These are phyloP conservation scores for Phalanger gymnotis DNA, from an alignment of 2,797 vertebrate species.

Conservation along the genomic window DNA sequence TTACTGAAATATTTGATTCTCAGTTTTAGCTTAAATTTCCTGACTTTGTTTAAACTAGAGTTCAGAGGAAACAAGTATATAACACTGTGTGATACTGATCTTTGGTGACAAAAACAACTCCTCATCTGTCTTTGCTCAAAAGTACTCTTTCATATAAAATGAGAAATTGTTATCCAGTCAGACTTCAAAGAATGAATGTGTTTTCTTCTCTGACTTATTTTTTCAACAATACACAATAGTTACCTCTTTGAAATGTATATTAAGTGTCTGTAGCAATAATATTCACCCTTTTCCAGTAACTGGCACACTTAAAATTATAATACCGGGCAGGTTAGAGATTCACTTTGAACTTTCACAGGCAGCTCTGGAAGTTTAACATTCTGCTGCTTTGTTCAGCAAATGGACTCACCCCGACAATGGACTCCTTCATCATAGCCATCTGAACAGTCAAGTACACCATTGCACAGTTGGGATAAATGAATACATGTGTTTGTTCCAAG, in stretches of 20 bases:
- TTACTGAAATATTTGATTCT: background rate
- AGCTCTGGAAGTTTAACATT: background rate
- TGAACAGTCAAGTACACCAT: slow-evolving; percentile 92
- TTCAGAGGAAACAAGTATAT: background rate
- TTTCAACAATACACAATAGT: slow-evolving; percentile 35
- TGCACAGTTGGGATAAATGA: slow-evolving; percentile 96
- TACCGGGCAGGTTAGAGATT: background rate
- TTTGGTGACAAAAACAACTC: background rate
- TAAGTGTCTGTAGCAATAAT: background rate
- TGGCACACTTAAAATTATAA: slow-evolving; percentile 4
- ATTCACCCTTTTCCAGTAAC: background rate
- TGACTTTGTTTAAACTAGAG: slow-evolving; percentile 32
- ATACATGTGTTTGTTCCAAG: slow-evolving; percentile 92
- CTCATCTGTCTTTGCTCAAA: background rate
- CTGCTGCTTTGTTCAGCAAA: background rate
- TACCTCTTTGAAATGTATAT: slow-evolving; percentile 3
- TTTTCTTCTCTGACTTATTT: background rate
- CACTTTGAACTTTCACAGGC: background rate
- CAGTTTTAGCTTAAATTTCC: background rate
- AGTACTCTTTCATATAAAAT: background rate
- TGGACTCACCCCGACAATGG: slow-evolving; percentile 94
- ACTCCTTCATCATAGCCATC: slow-evolving; percentile 95
- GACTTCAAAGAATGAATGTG: background rate
- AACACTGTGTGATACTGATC: rapidly evolving
- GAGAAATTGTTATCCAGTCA: background rate